phyloP scores from a whole-genome alignment of 2,888 invertebrate species.

The Cheilosia grossa region DNA sequence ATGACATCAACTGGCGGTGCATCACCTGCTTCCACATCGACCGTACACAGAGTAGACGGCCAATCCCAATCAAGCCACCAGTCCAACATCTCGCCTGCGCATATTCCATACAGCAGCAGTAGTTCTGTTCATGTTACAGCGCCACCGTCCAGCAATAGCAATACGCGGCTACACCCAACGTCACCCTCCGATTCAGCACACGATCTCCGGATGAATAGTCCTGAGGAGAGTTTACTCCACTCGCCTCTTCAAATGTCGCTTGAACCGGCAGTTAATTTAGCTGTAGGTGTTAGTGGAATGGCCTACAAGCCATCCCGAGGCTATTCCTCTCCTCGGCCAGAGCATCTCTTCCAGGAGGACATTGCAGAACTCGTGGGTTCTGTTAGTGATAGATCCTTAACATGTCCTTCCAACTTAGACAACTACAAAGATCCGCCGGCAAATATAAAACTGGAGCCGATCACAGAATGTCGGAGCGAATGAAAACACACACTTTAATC shows the following conservation, averaged over 20 bases:
- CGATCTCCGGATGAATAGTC: conserved; percentile 83
- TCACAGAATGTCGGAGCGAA: conserved; percentile 87
- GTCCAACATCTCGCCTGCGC: conserved; percentile 68
- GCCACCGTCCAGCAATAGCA: conserved; percentile 68
- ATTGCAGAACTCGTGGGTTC: conserved; percentile 83
- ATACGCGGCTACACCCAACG: conserved; percentile 65
- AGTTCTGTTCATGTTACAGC: conserved; percentile 57
- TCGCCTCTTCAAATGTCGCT: conserved; percentile 86
- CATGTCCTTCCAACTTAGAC: conserved; percentile 68
- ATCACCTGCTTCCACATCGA: conserved; percentile 67
- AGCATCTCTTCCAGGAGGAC: conserved; percentile 88
- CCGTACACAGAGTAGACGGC: conserved; percentile 55
- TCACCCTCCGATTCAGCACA: conserved; percentile 83
- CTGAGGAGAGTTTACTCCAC: conserved; percentile 86
- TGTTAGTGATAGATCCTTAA: conserved; percentile 71
- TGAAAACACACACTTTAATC: conserved; percentile 81
- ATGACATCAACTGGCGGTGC: conserved; percentile 66
- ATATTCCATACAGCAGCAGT: conserved; percentile 61
- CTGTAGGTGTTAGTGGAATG: conserved; percentile 85
- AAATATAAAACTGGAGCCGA: conserved; percentile 89
- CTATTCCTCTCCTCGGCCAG: conserved; percentile 85
- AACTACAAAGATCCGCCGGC: conserved; percentile 84
- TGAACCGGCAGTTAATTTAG: conserved; percentile 84
- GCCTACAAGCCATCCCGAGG: conserved; percentile 86
- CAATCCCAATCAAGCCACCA: conserved; percentile 59